Evolutionary conservation across 2,113 vertebrate species (phyloP).

Genomic region (Malaclemys terrapin): DNA sequence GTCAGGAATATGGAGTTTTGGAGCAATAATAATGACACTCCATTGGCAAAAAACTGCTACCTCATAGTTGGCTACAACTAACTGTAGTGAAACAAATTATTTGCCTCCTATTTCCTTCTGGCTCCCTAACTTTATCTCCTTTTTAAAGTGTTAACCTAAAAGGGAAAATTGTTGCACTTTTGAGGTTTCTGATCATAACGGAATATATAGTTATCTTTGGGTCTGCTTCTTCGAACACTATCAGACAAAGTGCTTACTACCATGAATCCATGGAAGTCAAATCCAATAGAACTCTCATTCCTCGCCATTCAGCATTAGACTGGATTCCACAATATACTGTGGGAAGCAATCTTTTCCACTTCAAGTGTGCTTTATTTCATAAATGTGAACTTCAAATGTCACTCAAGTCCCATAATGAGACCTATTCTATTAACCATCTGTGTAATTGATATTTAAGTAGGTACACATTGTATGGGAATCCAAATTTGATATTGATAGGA

Average conservation of each 20-base stretch:
- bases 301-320: not conserved
- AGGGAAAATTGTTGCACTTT: not conserved
- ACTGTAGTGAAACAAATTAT: not conserved
- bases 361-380: not conserved
- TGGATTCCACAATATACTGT: not conserved
- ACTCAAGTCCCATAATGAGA: not conserved
- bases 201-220: not conserved
- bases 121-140: not conserved
- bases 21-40: constrained; percentile 17
- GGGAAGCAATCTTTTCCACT: not conserved
- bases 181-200: not conserved
- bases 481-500: not conserved
- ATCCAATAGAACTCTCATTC: not conserved
- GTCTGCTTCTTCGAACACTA: not conserved
- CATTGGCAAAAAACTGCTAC: not conserved
- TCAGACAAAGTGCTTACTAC: not conserved
- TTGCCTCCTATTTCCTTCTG: not conserved
- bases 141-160: constrained; percentile 17
- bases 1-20: not conserved
- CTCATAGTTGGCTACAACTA: constrained; percentile 11
- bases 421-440: not conserved
- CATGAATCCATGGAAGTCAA: not conserved
- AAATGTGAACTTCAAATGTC: constrained; percentile 4
- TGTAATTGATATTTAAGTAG: not conserved
- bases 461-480: not conserved